Conservation (phyloP, 2,888 invertebrate species). For the Phaonia tiefii region DNA sequence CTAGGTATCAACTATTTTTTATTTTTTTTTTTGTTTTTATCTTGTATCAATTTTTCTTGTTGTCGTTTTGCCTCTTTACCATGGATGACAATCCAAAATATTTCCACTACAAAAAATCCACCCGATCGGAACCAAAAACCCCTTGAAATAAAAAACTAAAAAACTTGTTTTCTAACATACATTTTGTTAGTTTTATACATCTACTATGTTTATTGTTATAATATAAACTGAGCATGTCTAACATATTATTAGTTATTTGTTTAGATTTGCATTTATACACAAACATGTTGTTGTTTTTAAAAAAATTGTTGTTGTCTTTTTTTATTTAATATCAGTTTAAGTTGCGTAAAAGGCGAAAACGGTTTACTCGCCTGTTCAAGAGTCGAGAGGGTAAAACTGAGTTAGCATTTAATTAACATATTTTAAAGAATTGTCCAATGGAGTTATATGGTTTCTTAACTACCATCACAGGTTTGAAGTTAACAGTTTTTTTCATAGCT, state of each 20-base stretch:
- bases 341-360: constrained; percentile 15
- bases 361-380: no score
- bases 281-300: background rate
- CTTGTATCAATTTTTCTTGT: no score
- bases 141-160: constrained; percentile 11
- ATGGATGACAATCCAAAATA: no score
- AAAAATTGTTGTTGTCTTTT: constrained; percentile 16
- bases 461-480: no score
- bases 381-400: no score
- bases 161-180: constrained; percentile 32
- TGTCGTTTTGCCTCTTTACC: no score
- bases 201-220: constrained; percentile 19
- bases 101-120: background rate
- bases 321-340: constrained; percentile 28
- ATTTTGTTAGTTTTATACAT: no score
- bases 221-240: constrained; percentile 36
- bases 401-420: constrained; percentile 49
- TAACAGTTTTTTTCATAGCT: no score
- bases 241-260: constrained; percentile 32
- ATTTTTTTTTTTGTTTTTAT: no score
- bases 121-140: background rate
- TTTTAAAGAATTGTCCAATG: no score
- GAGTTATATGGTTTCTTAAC: no score
- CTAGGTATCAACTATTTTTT: no score
- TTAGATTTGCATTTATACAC: constrained; percentile 48